These are phyloP conservation scores for Pterocles gutturalis DNA, from an alignment of 2,113 vertebrate genomes.

Conservation along the genomic window DNA sequence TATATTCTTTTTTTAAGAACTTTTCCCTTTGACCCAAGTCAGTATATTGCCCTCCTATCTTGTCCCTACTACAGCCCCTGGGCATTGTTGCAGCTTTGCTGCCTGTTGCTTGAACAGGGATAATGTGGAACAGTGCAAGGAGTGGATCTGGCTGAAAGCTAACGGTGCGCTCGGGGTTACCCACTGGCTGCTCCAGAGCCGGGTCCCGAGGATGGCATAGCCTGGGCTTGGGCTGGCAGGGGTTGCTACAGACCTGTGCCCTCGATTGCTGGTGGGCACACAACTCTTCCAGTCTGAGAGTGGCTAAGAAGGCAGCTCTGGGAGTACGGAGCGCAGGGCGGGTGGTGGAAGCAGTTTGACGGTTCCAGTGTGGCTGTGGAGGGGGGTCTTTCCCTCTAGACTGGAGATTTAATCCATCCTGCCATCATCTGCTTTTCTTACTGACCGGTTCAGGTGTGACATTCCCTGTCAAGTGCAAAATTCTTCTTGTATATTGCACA, in stretches of 20 bases:
- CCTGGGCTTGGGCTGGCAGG: not conserved
- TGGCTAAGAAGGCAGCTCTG: not conserved
- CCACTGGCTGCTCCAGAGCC: accelerated
- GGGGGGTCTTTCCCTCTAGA: too few species aligned
- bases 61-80: not conserved
- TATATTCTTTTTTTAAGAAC: accelerated
- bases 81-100: not conserved
- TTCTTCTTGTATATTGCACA: not conserved
- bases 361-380: not conserved
- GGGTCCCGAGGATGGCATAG: accelerated
- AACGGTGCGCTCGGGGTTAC: not conserved
- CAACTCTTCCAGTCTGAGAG: not conserved
- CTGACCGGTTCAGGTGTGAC: not conserved
- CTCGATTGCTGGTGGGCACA: accelerated
- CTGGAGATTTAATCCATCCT: not conserved
- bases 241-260: not conserved
- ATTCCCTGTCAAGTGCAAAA: accelerated
- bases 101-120: not conserved
- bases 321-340: not conserved
- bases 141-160: not conserved
- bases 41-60: not conserved
- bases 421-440: not conserved
- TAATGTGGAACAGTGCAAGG: not conserved
- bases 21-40: not conserved
- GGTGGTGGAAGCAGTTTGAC: not conserved